These are phyloP conservation scores for Hermatobates lingyangjiaoensis DNA, from an alignment of 1,140 invertebrate genomes.

Conservation along the genomic window DNA sequence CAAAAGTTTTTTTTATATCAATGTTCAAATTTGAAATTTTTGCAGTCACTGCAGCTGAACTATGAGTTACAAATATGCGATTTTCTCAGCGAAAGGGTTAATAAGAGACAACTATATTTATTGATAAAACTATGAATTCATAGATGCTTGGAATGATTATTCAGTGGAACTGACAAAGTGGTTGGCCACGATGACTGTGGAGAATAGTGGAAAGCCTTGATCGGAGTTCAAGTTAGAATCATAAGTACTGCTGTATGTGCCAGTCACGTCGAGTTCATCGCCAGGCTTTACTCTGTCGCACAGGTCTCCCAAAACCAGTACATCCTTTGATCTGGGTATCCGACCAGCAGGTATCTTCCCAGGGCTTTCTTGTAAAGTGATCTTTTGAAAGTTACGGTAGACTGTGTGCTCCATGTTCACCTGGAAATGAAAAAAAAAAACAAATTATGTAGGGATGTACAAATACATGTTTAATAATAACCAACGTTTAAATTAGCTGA, in stretches of 20 bases:
- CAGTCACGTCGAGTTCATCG: constrained; percentile 89
- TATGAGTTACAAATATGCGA: too few species aligned
- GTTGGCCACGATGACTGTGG: too few species aligned
- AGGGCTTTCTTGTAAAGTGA: constrained; percentile 93
- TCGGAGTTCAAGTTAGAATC: constrained; percentile 95
- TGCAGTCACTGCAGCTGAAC: too few species aligned
- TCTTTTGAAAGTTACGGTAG: constrained; percentile 96
- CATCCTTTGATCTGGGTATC: constrained; percentile 95
- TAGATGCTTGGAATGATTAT: background rate
- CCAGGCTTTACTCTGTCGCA: constrained; percentile 96
- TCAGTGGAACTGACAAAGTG: too few species aligned
- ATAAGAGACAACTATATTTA: background rate
- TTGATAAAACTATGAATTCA: background rate
- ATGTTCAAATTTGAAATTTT: too few species aligned
- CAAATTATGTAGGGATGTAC: too few species aligned
- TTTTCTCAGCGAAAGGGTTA: background rate
- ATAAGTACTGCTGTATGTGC: constrained; percentile 87
- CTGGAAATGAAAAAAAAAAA: constrained; percentile 26
- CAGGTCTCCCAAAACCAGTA: constrained; percentile 82
- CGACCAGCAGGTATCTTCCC: constrained; percentile 83
- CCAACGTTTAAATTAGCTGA: too few species aligned
- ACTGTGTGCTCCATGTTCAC: constrained; percentile 91
- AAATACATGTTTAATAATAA: too few species aligned
- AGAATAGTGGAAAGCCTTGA: constrained; percentile 93
- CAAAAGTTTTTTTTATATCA: too few species aligned